A percentile compares a stretch with the other conserved stretches of the same genome.
Evolutionary conservation across 2,888 invertebrate species (phyloP).

Genomic region (Epistrophe grossulariae): DNA sequence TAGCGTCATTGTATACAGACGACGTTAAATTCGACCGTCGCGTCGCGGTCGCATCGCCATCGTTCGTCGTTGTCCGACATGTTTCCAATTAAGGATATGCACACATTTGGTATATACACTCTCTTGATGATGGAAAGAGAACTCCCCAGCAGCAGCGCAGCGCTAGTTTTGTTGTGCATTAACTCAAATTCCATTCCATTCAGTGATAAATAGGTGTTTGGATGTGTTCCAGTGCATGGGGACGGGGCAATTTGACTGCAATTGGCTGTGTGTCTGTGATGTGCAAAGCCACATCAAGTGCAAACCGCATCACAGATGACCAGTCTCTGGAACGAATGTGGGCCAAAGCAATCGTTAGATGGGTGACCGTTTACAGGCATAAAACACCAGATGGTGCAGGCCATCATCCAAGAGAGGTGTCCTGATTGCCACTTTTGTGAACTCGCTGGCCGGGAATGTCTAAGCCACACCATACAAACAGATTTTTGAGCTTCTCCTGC

Average conservation of each 20-base stretch:
- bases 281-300: constrained; percentile 57
- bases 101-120: constrained; percentile 43
- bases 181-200: constrained; percentile 57
- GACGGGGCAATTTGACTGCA: constrained; percentile 50
- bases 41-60: not conserved
- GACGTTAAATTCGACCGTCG: constrained; percentile 3
- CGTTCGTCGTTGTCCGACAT: constrained; percentile 32
- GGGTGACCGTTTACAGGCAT: constrained; percentile 68
- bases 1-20: not conserved
- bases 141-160: constrained; percentile 7
- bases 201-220: constrained; percentile 63
- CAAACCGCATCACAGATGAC: constrained; percentile 50
- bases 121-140: constrained; percentile 9
- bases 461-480: constrained; percentile 35
- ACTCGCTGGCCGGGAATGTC: constrained; percentile 42
- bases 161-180: constrained; percentile 11
- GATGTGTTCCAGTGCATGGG: constrained; percentile 29
- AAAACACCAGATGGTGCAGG: constrained; percentile 70
- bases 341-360: constrained; percentile 71
- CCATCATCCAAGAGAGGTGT: constrained; percentile 41
- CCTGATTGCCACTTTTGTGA: constrained; percentile 63
- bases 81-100: constrained; percentile 73
- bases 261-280: constrained; percentile 4
- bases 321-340: constrained; percentile 53
- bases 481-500: constrained; percentile 3